phyloP scores from a whole-genome alignment of 2,113 vertebrate genomes.

The Picathartes gymnocephalus region DNA sequence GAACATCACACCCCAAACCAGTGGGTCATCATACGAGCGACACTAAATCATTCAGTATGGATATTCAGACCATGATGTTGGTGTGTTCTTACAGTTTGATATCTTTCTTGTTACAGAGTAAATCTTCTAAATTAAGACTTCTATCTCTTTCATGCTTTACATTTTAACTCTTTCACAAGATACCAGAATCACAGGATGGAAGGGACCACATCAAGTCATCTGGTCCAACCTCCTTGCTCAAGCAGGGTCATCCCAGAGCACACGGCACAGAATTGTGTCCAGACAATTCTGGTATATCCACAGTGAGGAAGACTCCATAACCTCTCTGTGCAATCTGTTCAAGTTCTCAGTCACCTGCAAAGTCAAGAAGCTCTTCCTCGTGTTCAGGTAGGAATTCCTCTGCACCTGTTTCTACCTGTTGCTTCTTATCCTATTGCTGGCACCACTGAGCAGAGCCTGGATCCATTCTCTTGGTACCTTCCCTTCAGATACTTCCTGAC shows the following conservation, averaged over 20 bases:
- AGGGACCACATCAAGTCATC: background rate
- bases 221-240: background rate
- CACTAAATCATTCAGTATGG: background rate
- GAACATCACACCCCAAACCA: accelerated
- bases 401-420: background rate
- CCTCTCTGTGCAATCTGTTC: background rate
- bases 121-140: background rate
- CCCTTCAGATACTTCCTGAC: background rate
- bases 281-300: background rate
- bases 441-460: background rate
- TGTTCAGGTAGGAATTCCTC: background rate
- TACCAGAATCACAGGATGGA: background rate
- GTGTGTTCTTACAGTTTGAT: background rate
- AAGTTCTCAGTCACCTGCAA: background rate
- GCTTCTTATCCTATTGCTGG: background rate
- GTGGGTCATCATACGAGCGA: background rate
- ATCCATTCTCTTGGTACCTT: background rate
- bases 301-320: background rate
- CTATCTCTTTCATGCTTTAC: background rate
- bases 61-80: background rate
- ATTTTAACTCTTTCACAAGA: background rate
- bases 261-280: background rate
- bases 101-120: background rate
- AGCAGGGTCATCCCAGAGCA: background rate
- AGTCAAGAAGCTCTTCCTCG: background rate